phyloP scores from a whole-genome alignment of 92 coral and sea anemone genomes.

The Zoanthus gigantus region DNA sequence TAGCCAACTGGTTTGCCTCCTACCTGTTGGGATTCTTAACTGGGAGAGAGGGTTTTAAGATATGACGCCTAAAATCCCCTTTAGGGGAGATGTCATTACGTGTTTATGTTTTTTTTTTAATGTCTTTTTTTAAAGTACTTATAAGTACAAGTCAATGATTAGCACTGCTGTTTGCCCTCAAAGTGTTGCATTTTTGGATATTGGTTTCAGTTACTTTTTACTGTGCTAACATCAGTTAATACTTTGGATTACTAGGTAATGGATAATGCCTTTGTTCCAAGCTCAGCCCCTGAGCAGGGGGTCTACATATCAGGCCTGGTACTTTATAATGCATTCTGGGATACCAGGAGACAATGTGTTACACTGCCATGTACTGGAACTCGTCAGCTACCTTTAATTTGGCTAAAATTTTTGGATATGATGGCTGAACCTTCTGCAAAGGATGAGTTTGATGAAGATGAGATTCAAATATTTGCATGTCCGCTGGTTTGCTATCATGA shows the following conservation, averaged over 20 bases:
- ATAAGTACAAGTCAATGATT: too few species aligned
- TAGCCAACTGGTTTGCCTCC: too few species aligned
- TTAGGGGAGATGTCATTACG: too few species aligned
- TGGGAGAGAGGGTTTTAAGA: too few species aligned
- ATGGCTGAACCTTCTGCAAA: slow-evolving; percentile 34
- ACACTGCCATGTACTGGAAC: slow-evolving; percentile 31
- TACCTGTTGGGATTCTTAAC: too few species aligned
- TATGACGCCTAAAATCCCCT: too few species aligned
- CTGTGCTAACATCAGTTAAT: too few species aligned
- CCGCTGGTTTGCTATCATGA: slow-evolving; percentile 58
- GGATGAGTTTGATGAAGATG: slow-evolving; percentile 36
- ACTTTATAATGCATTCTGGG: slow-evolving; percentile 91
- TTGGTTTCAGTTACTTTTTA: too few species aligned
- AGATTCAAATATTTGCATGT: slow-evolving; percentile 65
- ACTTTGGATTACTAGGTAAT: slow-evolving; percentile 51
- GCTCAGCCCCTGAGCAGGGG: slow-evolving; percentile 77
- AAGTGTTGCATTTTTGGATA: too few species aligned
- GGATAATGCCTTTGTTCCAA: slow-evolving; percentile 55
- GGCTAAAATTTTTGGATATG: slow-evolving; percentile 63
- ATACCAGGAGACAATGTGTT: slow-evolving; percentile 60
- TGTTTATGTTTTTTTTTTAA: too few species aligned
- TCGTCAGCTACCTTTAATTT: slow-evolving; percentile 69
- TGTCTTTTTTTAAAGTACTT: too few species aligned
- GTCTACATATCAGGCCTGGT: slow-evolving; percentile 77
- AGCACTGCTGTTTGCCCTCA: too few species aligned